Conservation (phyloP, 2,888 invertebrate species). For the Panopea generosa region DNA sequence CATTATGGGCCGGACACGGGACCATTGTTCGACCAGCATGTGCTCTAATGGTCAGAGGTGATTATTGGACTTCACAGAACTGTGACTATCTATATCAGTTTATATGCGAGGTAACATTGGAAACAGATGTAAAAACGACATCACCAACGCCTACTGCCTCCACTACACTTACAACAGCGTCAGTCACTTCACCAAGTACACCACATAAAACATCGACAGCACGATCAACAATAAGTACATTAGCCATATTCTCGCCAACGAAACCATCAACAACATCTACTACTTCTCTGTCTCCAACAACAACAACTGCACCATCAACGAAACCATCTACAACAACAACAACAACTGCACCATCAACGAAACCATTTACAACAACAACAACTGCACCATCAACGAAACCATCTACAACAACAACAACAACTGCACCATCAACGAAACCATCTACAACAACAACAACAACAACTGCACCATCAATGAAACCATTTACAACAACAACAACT, state of each 20-base stretch:
- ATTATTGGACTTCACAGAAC: slow-evolving; percentile 18
- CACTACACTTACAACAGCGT: not conserved
- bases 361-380: not conserved
- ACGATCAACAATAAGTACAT: not conserved
- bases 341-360: not conserved
- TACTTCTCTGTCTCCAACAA: not conserved
- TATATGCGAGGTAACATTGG: slow-evolving; percentile 3
- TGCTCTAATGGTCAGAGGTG: slow-evolving; percentile 17
- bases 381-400: not conserved
- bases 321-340: not conserved
- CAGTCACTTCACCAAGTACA: not conserved
- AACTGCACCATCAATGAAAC: too few species aligned
- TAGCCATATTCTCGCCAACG: not conserved
- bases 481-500: slow-evolving; percentile 10
- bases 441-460: too few species aligned
- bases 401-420: not conserved
- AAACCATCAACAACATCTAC: not conserved
- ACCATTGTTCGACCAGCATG: slow-evolving; percentile 2
- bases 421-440: not conserved
- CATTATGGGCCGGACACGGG: slow-evolving; percentile 17
- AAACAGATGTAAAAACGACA: not conserved
- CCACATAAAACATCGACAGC: not conserved
- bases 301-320: not conserved
- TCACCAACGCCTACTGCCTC: not conserved
- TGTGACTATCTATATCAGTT: slow-evolving; percentile 19